These are phyloP conservation scores for Tetragnatha montana DNA, from an alignment of 2,888 invertebrate species.

Conservation along the genomic window DNA sequence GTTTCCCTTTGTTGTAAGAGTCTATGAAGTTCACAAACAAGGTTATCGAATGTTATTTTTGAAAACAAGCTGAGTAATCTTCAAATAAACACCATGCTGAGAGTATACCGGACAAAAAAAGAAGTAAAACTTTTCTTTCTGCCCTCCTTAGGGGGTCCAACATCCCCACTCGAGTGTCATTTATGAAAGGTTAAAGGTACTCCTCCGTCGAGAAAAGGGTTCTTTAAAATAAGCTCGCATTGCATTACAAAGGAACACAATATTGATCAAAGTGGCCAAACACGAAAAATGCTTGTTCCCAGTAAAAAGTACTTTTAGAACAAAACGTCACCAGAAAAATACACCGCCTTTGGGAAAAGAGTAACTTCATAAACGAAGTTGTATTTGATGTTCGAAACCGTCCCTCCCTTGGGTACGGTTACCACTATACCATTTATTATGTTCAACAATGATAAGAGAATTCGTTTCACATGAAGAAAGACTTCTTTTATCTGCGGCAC, in stretches of 20 bases:
- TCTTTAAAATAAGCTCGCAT: not conserved
- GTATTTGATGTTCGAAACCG: not conserved
- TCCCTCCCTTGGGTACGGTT: not conserved
- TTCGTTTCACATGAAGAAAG: not conserved
- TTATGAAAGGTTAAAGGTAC: not conserved
- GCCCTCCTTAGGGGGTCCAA: too few species aligned
- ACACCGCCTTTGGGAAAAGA: not conserved
- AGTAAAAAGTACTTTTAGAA: not conserved
- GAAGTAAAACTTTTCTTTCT: too few species aligned
- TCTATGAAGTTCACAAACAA: too few species aligned
- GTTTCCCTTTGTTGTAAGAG: too few species aligned
- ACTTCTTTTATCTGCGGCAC: not conserved
- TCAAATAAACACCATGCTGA: too few species aligned
- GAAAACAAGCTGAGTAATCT: too few species aligned
- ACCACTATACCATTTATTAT: not conserved
- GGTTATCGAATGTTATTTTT: too few species aligned
- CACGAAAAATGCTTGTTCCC: not conserved
- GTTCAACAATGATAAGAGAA: not conserved
- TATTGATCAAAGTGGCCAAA: not conserved
- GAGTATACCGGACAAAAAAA: too few species aligned
- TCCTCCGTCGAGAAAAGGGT: not conserved
- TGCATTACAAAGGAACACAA: not conserved
- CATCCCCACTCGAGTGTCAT: not conserved
- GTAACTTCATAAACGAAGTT: not conserved
- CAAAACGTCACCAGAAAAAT: not conserved